Evolutionary conservation across 2,797 vertebrate species (phyloP), one percentile per base, ranked within the genome.

Genomic region (Poecilia gillii): DNA sequence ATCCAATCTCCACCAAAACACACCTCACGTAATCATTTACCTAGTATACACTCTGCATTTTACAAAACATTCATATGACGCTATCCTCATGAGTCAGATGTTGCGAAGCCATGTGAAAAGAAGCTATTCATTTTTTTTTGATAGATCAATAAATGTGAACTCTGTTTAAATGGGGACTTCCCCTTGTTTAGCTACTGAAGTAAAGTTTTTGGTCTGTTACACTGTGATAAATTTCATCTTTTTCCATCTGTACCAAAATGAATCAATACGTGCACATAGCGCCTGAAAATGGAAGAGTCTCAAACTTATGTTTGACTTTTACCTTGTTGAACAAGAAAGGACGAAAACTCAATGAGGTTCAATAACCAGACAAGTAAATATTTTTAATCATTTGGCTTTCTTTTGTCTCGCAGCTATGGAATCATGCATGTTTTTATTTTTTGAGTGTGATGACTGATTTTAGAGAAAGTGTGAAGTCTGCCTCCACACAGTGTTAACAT

Each of bases 401-500:
- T 20, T 25, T 11, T 55, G 81, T 85, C 59, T 89, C 46, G 57
- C 79, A 80, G 75, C 76, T 71, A 82, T 59, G 62, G n/a, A 14
- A 57, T 59, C 68, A 72, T 78, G 62, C 53, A 76, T 83, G 79
- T 74, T 59, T 31, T 88, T 74, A 80, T 77, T 86, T 77, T 74
- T 74, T 76, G 39, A 76, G 76, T 84, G 84, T 83, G 85, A 90
- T 91, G 84, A 84, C 80, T 88, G 89, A 88, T 91, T 88, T 88
- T 81, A 84, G 79, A 87, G 57, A 73, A 72, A 83, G 89, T 90
- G 90, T 88, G 88, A 93, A 84, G 80, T 81, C 87, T 83, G 87
- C 85, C 87, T 90, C 85, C 87, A 89, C 85, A 86, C 81, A 77
- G 84, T 82, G 88, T 86, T 88, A 93, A 89, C 88, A 89, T 88